Evolutionary conservation across 2,888 invertebrate species (phyloP), one percentile per base, ranked within the genome.

Genomic region (Archips crataeganus): DNA sequence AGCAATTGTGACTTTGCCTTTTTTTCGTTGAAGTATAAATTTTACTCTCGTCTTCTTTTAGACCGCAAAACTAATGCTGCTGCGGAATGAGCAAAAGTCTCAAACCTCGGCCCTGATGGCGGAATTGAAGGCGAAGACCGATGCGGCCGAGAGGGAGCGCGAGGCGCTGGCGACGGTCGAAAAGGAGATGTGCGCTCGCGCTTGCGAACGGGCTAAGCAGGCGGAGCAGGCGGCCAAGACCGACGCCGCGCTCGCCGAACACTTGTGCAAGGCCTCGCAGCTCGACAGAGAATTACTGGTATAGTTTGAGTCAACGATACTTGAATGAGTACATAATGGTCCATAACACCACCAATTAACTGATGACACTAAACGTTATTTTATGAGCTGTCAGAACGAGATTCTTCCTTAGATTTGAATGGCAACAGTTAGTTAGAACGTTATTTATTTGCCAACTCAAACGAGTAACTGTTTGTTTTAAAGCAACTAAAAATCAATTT

Each of bases 221-320:
- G 84, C 81, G 67, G 88, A 91, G 75, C 87, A 89, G 68, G 77
- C 80, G 4, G 82, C 87, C 1, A 80, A 76, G 11, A 78, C 78
- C 2, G 91, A 91, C 34, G 79, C 87, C 0, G 57, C 75, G 0
- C 79, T 91, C 1, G 84, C 87, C 1, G 89, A 90, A 9, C 80
- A 85, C 13, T 86, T 90, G 59, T 89, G 89, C 79, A 85, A 80
- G 59, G 78, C 76, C 1, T 74, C 86, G 10, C 93, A 92, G 76
- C 76, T 87, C 4, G 92, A 91, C 10, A 85, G 92, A 75, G 91
- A 93, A 60, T 81, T 89, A 36, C 85, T 87, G 82, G 93, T 92
- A 74, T 11, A 3, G 32, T 13, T 49, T 49, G 47, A 45, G 45
- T 45, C 45, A 45, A 9, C 45, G 45, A 10, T 45, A 49, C 15